phyloP scores from a whole-genome alignment of 92 coral and sea anemone genomes.

The Epizoanthus scotinus region DNA sequence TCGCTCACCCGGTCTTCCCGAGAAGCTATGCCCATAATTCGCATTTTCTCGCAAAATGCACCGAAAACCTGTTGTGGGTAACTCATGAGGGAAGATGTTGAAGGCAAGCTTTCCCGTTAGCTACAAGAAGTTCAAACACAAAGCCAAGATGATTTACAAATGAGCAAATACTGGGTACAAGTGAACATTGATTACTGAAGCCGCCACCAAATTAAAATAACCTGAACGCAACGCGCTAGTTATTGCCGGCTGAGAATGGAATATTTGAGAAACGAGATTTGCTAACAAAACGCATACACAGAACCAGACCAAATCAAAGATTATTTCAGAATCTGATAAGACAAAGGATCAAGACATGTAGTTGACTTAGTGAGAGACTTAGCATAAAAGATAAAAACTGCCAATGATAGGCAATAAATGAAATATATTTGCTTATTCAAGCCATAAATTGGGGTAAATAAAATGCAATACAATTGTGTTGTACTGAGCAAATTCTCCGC shows the following conservation, averaged over 20 bases:
- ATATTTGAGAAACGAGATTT: constrained; percentile 8
- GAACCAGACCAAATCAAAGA: constrained; percentile 8
- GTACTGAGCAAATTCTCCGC: constrained; percentile 9
- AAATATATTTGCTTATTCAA: constrained; percentile 1
- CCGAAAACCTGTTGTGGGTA: constrained; percentile 40
- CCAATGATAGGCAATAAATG: neutral
- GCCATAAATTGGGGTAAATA: neutral
- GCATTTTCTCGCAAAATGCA: constrained; percentile 22
- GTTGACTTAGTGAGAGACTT: neutral
- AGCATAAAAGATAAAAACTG: neutral
- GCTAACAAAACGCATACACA: constrained; percentile 25
- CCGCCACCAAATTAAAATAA: constrained; percentile 13
- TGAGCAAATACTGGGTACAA: constrained; percentile 43
- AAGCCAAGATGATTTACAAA: constrained; percentile 28
- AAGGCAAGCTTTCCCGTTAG: constrained; percentile 2
- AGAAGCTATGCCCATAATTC: neutral
- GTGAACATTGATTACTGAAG: neutral
- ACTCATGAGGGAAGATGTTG: constrained; percentile 1
- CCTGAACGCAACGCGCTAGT: neutral
- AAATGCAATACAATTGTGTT: neutral
- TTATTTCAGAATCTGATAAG: constrained; percentile 26
- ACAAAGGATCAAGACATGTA: constrained; percentile 1
- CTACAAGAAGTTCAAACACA: constrained; percentile 25
- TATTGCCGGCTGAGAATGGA: neutral
- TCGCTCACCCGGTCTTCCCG: constrained; percentile 22